phyloP scores from a whole-genome alignment of 2,888 invertebrate genomes.

The Brenthis daphne region DNA sequence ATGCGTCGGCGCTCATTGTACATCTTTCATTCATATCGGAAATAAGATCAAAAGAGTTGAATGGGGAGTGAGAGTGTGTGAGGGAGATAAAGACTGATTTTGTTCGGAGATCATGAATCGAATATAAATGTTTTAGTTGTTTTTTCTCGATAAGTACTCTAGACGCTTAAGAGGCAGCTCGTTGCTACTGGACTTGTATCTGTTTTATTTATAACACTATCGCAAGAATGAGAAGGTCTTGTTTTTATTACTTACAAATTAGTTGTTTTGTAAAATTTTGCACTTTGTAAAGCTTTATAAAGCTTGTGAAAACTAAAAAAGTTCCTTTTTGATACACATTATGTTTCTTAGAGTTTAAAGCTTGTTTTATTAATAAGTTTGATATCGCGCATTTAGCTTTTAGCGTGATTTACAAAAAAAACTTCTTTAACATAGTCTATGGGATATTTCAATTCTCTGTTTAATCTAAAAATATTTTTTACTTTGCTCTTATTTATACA shows the following conservation, averaged over 20 bases:
- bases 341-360: too few species aligned
- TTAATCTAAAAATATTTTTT: too few species aligned
- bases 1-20: constrained; percentile 52
- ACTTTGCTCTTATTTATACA: too few species aligned
- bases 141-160: constrained; percentile 59
- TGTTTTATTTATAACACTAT: constrained; percentile 51
- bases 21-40: constrained; percentile 68
- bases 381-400: too few species aligned
- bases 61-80: constrained; percentile 54
- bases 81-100: constrained; percentile 57
- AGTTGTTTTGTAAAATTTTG: too few species aligned
- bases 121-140: constrained; percentile 70
- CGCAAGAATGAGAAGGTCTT: constrained; percentile 41
- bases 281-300: too few species aligned
- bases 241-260: constrained; percentile 47
- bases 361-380: too few species aligned
- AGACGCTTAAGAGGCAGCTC: constrained; percentile 58
- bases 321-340: too few species aligned
- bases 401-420: too few species aligned
- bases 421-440: too few species aligned
- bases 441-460: too few species aligned
- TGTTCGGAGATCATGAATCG: constrained; percentile 68
- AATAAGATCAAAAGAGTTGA: constrained; percentile 63
- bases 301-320: too few species aligned
- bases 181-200: constrained; percentile 65